Conservation (phyloP, 2,113 vertebrate genomes). For the Uropsilus gracilis region DNA sequence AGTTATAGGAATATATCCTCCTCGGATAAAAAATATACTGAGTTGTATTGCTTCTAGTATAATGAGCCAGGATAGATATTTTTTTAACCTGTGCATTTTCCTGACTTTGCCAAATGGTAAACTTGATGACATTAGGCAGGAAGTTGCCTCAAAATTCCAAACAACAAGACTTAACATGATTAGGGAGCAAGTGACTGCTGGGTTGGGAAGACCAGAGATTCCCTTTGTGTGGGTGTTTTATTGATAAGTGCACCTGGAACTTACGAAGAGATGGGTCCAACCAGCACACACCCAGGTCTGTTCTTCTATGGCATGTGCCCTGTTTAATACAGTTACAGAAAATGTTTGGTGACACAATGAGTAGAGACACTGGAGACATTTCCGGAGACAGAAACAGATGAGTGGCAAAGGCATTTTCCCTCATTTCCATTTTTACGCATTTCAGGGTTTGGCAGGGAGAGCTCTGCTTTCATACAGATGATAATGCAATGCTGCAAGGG, state of each 20-base stretch:
- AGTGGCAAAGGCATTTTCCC: conserved; percentile 50
- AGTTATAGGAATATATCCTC: neutral
- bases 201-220: conserved; percentile 14
- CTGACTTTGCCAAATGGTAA: neutral
- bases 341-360: conserved; percentile 25
- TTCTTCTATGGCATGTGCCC: neutral
- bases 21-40: neutral
- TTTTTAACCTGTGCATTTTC: neutral
- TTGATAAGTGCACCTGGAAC: conserved; percentile 30
- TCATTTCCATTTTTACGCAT: conserved; percentile 54
- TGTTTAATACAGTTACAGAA: conserved; percentile 51
- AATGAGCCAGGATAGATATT: neutral
- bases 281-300: neutral
- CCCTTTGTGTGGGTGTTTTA: conserved; percentile 36
- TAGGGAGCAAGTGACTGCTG: neutral
- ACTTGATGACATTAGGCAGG: neutral
- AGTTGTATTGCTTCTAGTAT: neutral
- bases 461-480: conserved; percentile 22
- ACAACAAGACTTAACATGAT: conserved; percentile 39
- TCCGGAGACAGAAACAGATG: conserved; percentile 61
- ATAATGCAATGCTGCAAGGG: conserved; percentile 39
- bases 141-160: conserved; percentile 39
- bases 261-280: conserved; percentile 43
- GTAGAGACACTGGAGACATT: conserved; percentile 38
- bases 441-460: conserved; percentile 46